phyloP scores from a whole-genome alignment of 2,888 invertebrate species.

The Lycaena phlaeas region DNA sequence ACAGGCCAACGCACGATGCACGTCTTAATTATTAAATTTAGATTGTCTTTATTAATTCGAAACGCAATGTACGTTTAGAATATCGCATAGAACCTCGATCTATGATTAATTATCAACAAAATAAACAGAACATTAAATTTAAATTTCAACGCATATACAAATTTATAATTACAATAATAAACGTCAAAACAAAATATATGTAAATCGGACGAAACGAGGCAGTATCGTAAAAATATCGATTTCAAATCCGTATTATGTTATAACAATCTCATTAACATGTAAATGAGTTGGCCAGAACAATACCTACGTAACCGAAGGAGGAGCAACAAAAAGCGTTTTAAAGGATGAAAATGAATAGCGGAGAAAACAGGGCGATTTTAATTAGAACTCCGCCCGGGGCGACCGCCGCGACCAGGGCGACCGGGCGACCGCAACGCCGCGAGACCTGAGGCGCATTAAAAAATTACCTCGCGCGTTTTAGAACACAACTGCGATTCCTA shows the following conservation, averaged over 20 bases:
- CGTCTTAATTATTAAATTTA: no score
- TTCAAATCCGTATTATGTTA: slow-evolving; percentile 22
- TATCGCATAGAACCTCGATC: no score
- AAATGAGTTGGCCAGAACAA: slow-evolving; percentile 66
- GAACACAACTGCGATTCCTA: slow-evolving; percentile 29
- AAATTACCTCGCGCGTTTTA: slow-evolving; percentile 35
- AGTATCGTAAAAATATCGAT: slow-evolving; percentile 20
- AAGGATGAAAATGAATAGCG: slow-evolving; percentile 65
- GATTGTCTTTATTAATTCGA: no score
- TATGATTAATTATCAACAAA: no score
- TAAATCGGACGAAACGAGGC: no score
- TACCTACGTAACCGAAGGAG: slow-evolving; percentile 52
- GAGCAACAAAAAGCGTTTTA: slow-evolving; percentile 55
- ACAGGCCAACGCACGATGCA: no score
- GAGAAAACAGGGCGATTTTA: slow-evolving; percentile 65
- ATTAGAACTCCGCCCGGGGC: slow-evolving; percentile 61
- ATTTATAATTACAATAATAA: slow-evolving; percentile 1
- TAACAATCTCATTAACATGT: slow-evolving; percentile 59
- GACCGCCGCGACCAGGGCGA: slow-evolving; percentile 48
- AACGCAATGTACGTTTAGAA: no score
- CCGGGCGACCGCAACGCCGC: slow-evolving; percentile 33
- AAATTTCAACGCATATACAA: no score
- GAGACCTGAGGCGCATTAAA: slow-evolving; percentile 28
- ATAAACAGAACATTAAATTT: no score
- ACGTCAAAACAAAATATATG: slow-evolving; percentile 2